Conservation (phyloP, 2,797 vertebrate genomes). For the Onychomys leucogaster region DNA sequence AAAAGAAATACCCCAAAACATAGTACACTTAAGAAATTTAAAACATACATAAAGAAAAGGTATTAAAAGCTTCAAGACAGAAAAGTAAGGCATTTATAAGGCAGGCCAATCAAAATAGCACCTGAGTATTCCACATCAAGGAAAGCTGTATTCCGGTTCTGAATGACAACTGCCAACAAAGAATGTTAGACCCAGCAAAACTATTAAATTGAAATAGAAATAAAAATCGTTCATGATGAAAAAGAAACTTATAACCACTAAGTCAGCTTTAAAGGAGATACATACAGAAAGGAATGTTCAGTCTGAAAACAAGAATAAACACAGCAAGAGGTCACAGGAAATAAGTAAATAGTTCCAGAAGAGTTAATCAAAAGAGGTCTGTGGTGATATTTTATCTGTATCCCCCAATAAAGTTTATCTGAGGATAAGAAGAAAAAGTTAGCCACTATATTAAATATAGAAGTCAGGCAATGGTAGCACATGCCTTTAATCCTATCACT, state of each 20-base stretch:
- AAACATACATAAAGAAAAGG: background rate
- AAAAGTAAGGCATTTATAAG: background rate
- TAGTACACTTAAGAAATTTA: background rate
- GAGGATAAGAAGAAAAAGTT: too few species aligned
- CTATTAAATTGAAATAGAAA: background rate
- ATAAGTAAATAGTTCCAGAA: background rate
- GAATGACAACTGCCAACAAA: background rate
- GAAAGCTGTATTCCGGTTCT: background rate
- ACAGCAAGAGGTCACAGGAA: background rate
- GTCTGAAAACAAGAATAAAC: background rate
- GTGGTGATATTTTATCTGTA: too few species aligned
- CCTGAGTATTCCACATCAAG: background rate
- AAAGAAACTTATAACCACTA: background rate
- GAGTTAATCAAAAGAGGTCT: background rate
- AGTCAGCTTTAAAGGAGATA: background rate
- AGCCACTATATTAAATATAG: too few species aligned
- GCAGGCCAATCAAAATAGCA: background rate
- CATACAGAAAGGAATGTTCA: background rate
- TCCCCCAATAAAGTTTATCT: too few species aligned
- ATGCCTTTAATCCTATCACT: too few species aligned
- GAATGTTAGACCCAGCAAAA: background rate
- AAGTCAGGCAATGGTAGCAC: too few species aligned
- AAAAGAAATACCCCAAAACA: background rate
- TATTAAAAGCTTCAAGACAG: background rate
- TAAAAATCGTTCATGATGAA: background rate